Evolutionary conservation across 2,113 vertebrate genomes (phyloP).

Genomic region (Semicossyphus pulcher): DNA sequence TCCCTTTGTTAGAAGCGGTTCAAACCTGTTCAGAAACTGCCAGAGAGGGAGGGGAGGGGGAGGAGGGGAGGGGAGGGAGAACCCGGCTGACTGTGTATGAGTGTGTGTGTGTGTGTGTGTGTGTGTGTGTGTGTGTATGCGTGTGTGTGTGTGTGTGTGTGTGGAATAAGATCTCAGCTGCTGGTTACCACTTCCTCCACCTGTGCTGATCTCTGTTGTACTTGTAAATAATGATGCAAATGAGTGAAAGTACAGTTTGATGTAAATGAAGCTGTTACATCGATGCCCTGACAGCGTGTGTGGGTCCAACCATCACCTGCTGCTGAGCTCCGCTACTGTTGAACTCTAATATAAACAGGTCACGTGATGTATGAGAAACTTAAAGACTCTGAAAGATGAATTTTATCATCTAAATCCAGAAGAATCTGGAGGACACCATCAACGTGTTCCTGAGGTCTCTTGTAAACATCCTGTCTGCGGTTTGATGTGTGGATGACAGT

Average conservation of each 20-base stretch:
- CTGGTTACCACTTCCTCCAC: conserved; percentile 11
- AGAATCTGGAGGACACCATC: no score
- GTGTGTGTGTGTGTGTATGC: conserved; percentile 1
- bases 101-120: conserved; percentile 15
- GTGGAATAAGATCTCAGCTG: conserved; percentile 26
- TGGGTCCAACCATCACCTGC: background rate
- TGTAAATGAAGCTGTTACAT: background rate
- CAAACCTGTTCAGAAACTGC: conserved; percentile 98
- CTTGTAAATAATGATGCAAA: conserved; percentile 2
- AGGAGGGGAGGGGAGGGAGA: conserved; percentile 61
- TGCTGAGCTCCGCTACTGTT: background rate
- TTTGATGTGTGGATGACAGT: no score
- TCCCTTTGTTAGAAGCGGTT: conserved; percentile 99
- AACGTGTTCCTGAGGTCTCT: no score
- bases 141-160: background rate
- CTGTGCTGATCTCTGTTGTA: background rate
- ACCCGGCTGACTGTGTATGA: conserved; percentile 42
- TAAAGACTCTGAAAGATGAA: background rate
- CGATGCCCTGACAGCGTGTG: background rate
- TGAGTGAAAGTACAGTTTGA: background rate
- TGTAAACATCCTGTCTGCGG: no score
- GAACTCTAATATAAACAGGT: background rate
- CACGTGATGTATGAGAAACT: background rate
- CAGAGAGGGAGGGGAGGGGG: conserved; percentile 73
- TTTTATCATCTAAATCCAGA: no score